Evolutionary conservation across 1,140 invertebrate genomes (phyloP), one percentile per base, ranked within the genome.

Genomic region (Orchesella cincta): DNA sequence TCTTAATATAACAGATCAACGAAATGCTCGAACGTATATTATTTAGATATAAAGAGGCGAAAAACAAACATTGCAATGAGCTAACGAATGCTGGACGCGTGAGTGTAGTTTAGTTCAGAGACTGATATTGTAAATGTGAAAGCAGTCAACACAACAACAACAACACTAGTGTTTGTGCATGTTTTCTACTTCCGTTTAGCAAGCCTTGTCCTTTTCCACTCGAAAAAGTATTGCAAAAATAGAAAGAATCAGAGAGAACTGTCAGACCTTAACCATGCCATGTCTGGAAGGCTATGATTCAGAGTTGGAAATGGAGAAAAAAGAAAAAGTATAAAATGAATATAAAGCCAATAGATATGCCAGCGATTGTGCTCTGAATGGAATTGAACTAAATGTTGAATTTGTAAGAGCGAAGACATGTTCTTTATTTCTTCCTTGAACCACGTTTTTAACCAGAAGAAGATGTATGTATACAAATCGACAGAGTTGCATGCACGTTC

Each of bases 321-420:
- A n/a, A n/a, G n/a, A n/a, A n/a, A n/a, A n/a, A n/a, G n/a, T n/a
- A n/a, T n/a, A n/a, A n/a, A n/a, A n/a, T n/a, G n/a, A n/a, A n/a
- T n/a, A n/a, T n/a, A 46, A 46, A 20, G 8, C 39, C 39, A 46
- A 20, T 20, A 46, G 39, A 46, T 46, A 20, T 46, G 39, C 8
- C 39, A 20, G 39, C 20, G 39, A 46, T 46, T 46, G 39, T 20
- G 20, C 39, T 46, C 39, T 46, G 39, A 46, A 46, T 46, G 20
- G 39, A 12, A 46, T 20, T 46, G 20, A 46, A 46, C 39, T 46
- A 57, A 57, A 57, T 26, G 52, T 26, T 46, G 23, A 57, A 26
- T 57, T 57, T 57, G 52, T 57, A 57, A 57, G 52, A 57, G 14
- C 52, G 52, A 57, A 26, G 14, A 26, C 52, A 57, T 57, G 52